Base-by-base conservation (phyloP, 2,113 vertebrate species). In the Pterocles burchelli region DNA sequence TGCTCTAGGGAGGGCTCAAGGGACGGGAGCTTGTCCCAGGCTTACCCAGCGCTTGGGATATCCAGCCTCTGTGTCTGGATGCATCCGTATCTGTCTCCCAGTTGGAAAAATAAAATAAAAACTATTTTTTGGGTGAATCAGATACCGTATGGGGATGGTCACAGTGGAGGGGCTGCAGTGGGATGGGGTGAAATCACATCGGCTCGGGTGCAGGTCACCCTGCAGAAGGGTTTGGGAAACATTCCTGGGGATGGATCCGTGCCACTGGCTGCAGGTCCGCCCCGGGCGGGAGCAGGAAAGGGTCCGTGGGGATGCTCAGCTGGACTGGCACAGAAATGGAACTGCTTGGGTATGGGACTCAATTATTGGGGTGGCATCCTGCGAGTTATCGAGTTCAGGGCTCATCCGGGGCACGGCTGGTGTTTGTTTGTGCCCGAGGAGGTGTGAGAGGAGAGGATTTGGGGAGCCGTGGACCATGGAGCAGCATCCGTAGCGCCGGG, bases 341-440 rank as follows among this genome's bases (percentile, higher is more conserved):
- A 7, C 29, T 19, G 54, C 41, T 41, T 41, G 41, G 41, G 9
- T 21, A 25, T 33, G 65, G 34, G 71, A 62, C 31, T 4, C 49
- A 34, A 31, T 6, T 20, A 3, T 5, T 5, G 0, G 4, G 13
- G 38, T 13, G 33, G 7, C 20, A 33, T 18, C 46, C 17, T 4
- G 9, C 1, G 26, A 25, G 8, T 29, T 46, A 16, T 1, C 12
- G 48, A 79, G 21, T 48, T 59, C 36, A 36, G 38, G 38, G 29
- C 11, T 70, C 33, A 36, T 18, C 31, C 0, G 3, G 45, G 48
- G 14, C 43, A 38, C 0, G 0, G 33, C 58, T 31, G 9, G 43
- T 29, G 17, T 33, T 61, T 57, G 46, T 29, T 72, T 2, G 1
- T 34, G 18, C n/a, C 51, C 57, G 65, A 65, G 41, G 65, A 65